Base-by-base conservation (phyloP, 2,113 vertebrate species). In the Cnemophilus loriae region DNA sequence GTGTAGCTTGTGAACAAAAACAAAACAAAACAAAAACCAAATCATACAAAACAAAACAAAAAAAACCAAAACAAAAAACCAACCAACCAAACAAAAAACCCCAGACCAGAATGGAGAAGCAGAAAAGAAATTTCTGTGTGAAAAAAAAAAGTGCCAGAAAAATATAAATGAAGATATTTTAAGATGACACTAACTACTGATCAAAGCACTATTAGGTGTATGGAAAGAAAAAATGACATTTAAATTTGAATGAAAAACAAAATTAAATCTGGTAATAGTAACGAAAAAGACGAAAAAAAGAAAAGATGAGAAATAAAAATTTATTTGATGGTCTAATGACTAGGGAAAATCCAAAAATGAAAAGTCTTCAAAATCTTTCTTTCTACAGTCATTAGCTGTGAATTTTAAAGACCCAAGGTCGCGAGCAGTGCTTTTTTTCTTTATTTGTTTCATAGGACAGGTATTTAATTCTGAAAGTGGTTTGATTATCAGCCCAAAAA, bases 361-460 rank as follows among this genome's bases (percentile, higher is more conserved):
- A 61, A 74, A 42, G 6, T 53, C 23, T 74, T 67, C 9, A 22
- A 53, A 59, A 74, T 69, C 16, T 60, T 60, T 64, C 20, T 60
- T 56, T 80, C 28, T 81, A 14, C 11, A 55, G 16, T 32, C 14
- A 30, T 13, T 75, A 74, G 4, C 12, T 5, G 2, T 24, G 26
- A 74, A 8, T 70, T 90, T 87, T 37, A 67, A 84, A 91, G 35
- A 15, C 47, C 8, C 13, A 46, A 78, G 33, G 35, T 33, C 28
- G 18, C 0, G 0, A 64, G 37, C 37, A 73, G 6, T 64, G 18
- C 0, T 30, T 41, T 61, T 49, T 21, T 22, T 3, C 3, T 32
- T 26, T 27, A 0, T 80, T 47, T 73, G 7, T 50, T 94, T 84
- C 37, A 28, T 2, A 47, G 20, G 74, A 61, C 20, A 32, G 6